Evolutionary conservation across 2,113 vertebrate genomes (phyloP).

Genomic region (Jacana jacana): DNA sequence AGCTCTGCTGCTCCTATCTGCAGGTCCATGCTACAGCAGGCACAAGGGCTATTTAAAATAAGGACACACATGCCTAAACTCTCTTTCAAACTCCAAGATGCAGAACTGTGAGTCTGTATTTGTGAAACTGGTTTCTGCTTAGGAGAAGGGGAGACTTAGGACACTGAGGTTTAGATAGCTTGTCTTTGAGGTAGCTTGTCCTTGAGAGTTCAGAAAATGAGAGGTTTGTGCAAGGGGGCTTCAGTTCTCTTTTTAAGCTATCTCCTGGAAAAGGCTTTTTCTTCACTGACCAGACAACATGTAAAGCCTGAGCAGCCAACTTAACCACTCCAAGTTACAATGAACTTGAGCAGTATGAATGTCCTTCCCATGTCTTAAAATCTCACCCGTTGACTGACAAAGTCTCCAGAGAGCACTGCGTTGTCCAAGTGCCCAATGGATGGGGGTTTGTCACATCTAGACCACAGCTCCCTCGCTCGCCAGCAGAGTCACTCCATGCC

Average conservation of each 20-base stretch:
- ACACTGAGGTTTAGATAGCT: background rate
- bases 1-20: constrained; percentile 54
- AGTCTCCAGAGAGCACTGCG: background rate
- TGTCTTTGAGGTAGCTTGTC: background rate
- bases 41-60: constrained; percentile 56
- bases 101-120: constrained; percentile 22
- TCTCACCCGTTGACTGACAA: background rate
- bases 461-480: fast-evolving
- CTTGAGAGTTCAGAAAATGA: background rate
- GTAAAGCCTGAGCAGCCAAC: background rate
- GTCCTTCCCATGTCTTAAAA: background rate
- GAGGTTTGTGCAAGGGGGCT: background rate
- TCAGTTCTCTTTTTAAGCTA: background rate
- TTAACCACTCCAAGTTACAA: background rate
- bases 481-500: background rate
- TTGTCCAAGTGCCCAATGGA: background rate
- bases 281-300: background rate
- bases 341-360: background rate
- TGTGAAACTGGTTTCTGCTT: background rate
- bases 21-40: constrained; percentile 48
- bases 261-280: background rate
- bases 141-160: background rate
- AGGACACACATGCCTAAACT: constrained; percentile 49
- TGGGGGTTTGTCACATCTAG: fast-evolving
- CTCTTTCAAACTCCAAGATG: constrained; percentile 35